Base-by-base conservation (phyloP, 2,888 invertebrate genomes). In the Calameuta filiformis region DNA sequence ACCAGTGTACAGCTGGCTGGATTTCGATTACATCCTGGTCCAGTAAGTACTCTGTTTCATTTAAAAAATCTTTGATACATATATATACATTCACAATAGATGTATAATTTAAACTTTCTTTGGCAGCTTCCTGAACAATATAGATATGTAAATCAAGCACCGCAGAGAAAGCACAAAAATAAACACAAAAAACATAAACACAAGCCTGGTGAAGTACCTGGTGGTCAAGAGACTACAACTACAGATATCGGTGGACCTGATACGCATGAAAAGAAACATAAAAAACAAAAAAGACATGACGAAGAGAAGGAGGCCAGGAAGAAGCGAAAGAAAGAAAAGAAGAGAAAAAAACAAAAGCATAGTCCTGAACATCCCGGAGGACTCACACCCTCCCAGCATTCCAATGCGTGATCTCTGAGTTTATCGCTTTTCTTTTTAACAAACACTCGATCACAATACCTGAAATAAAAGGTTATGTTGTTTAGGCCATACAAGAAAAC, bases 131-230 rank as follows among this genome's bases (percentile, higher is more conserved):
- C 98, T 31, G 98, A 98, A 92, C 98, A 98, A 92, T 98, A 98
- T 92, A 95, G 98, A 84, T 96, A 97, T 91, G 95, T 98, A 88
- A 98, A 96, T 92, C 97, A 97, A 87, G 95, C 97, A 83, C 97
- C 98, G 82, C 96, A 97, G 88, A 97, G 97, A 91, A 97, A 97
- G 92, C 98, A 98, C 90, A 98, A 98, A 92, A 98, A 97, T 90
- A 98, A 98, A 92, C 98, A 98, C 91, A 98, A 98, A 94, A 97
- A 97, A 90, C 98, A 97, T 87, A 97, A 97, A 92, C 97, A 97
- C 89, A 97, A 97, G 93, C 97, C 97, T 87, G 97, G 97, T 30
- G 96, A 96, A 79, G 94, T 95, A 73, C 95, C 95, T 71, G 94
- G 94, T 82, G 92, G 92, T 12, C 96, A 96, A 89, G 97, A 97